phyloP scores from a whole-genome alignment of 2,797 vertebrate species.

The Florisuga fusca region DNA sequence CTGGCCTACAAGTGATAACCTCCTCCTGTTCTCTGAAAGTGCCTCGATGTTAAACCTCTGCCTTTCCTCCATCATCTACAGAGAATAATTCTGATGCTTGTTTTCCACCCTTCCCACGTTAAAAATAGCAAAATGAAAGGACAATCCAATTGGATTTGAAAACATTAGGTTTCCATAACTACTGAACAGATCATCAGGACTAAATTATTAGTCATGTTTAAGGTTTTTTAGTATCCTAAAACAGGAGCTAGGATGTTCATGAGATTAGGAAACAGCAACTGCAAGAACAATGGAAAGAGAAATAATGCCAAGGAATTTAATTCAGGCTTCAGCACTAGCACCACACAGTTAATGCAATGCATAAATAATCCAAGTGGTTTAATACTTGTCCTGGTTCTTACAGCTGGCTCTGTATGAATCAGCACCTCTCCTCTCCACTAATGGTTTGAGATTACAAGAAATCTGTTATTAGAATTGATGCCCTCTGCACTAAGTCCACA shows the following conservation, averaged over 20 bases:
- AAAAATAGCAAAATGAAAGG: background rate
- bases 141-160: background rate
- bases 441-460: background rate
- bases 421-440: background rate
- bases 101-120: background rate
- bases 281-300: background rate
- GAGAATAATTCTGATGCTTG: background rate
- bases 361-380: background rate
- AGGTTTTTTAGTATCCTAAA: background rate
- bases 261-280: background rate
- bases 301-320: background rate
- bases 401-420: background rate
- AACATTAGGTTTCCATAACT: background rate
- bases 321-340: background rate
- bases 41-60: background rate
- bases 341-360: background rate
- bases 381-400: background rate
- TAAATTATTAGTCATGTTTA: background rate
- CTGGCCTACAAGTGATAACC: background rate
- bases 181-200: background rate
- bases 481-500: background rate
- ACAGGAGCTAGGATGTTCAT: background rate
- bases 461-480: background rate
- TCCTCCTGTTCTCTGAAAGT: background rate
- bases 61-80: background rate